Percentiles rank a stretch among this genome's conserved stretches.
phyloP scores from a whole-genome alignment of 2,113 vertebrate genomes.

The Nettapus auritus region DNA sequence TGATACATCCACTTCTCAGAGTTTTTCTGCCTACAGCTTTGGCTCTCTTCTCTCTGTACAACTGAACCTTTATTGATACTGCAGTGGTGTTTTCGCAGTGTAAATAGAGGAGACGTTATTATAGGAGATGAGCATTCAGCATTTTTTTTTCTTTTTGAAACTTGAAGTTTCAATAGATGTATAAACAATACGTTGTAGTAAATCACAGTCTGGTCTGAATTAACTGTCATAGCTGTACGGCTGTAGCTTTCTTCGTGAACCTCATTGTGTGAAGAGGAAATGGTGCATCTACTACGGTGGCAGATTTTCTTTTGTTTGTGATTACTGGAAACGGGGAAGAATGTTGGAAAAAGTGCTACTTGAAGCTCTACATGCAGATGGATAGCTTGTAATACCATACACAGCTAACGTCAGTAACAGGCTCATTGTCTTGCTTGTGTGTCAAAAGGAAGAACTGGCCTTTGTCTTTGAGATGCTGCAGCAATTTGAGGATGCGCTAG shows the following conservation, averaged over 20 bases:
- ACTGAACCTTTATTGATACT: neutral
- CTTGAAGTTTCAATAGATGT: neutral
- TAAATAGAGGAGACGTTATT: neutral
- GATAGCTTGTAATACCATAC: neutral
- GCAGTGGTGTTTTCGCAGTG: neutral
- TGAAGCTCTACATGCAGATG: neutral
- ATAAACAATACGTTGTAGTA: neutral
- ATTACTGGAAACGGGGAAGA: neutral
- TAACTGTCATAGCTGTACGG: neutral
- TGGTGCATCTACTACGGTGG: neutral
- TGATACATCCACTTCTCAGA: neutral
- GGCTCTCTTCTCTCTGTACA: neutral
- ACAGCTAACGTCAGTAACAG: neutral
- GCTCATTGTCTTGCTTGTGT: neutral
- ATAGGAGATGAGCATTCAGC: neutral
- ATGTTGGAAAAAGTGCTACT: neutral
- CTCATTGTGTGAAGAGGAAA: neutral
- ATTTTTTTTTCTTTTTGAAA: neutral
- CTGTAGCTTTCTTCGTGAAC: neutral
- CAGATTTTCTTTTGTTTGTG: neutral
- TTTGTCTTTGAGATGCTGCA: constrained; percentile 99
- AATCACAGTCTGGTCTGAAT: neutral
- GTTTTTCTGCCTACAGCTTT: neutral
- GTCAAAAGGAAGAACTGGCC: constrained; percentile 92
- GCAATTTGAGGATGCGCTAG: constrained; percentile 96